Percentiles rank a stretch among this genome's conserved stretches.
Evolutionary conservation across 2,888 invertebrate species (phyloP).

Genomic region (Nebria salina): DNA sequence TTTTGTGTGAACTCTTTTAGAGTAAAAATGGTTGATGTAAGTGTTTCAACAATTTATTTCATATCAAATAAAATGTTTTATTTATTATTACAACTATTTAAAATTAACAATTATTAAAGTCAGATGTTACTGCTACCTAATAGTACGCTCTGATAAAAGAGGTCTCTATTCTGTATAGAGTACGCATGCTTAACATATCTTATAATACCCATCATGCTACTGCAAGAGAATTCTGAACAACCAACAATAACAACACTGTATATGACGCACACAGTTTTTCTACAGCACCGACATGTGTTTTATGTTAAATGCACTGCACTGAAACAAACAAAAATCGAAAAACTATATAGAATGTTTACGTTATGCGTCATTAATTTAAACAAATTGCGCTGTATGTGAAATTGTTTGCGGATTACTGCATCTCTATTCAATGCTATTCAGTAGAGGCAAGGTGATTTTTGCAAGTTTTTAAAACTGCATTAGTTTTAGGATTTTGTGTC

Average conservation of each 20-base stretch:
- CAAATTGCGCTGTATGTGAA: conserved; percentile 27
- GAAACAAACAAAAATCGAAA: conserved; percentile 13
- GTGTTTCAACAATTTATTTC: background rate
- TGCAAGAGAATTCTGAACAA: background rate
- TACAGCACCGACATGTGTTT: background rate
- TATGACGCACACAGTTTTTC: background rate
- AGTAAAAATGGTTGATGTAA: background rate
- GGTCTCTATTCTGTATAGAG: background rate
- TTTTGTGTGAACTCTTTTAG: background rate
- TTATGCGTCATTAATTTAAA: conserved; percentile 34
- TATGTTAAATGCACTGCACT: background rate
- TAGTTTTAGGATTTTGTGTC: too few relatives aligned
- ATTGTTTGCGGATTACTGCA: conserved; percentile 1
- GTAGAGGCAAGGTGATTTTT: background rate
- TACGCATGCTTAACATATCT: background rate
- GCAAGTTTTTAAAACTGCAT: background rate
- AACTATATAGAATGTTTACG: background rate
- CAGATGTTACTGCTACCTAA: background rate
- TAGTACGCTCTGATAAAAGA: background rate
- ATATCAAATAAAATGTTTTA: background rate
- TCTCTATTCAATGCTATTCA: background rate
- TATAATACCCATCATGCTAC: background rate
- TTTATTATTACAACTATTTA: background rate
- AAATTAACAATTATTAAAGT: background rate
- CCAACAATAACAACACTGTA: background rate